A percentile compares a stretch with the other conserved stretches of the same genome.
These are phyloP conservation scores for Pollenia griseotomentosa DNA, from an alignment of 2,888 invertebrate species.

Conservation along the genomic window DNA sequence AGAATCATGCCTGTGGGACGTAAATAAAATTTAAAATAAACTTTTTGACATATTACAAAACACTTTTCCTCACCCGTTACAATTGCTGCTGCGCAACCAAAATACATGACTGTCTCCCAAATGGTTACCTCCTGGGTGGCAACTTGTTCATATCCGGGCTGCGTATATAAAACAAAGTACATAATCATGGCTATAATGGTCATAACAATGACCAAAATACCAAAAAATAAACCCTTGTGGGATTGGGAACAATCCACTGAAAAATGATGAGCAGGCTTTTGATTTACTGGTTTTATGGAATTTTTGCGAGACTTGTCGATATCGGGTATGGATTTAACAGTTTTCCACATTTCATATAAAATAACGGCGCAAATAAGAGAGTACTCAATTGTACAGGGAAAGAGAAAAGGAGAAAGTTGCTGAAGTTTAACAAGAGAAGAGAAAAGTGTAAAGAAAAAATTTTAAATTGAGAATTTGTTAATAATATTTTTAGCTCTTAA, in stretches of 20 bases:
- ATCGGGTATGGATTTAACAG: constrained; percentile 87
- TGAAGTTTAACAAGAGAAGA: not conserved
- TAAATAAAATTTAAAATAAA: not conserved
- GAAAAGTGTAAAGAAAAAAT: not conserved
- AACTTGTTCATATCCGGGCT: constrained; percentile 86
- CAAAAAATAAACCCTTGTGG: constrained; percentile 90
- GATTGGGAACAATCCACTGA: constrained; percentile 94
- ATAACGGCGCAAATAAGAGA: constrained; percentile 95
- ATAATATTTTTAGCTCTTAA: not conserved
- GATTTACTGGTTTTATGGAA: constrained; percentile 80
- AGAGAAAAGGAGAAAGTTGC: constrained; percentile 90
- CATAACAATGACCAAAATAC: constrained; percentile 91
- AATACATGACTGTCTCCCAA: constrained; percentile 90
- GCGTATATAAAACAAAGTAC: constrained; percentile 93
- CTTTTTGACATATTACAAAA: not conserved
- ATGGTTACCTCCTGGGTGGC: constrained; percentile 91
- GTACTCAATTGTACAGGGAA: constrained; percentile 95
- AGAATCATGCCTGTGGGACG: constrained; percentile 85
- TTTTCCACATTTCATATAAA: constrained; percentile 96
- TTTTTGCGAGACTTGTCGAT: constrained; percentile 85
- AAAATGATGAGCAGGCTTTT: constrained; percentile 87
- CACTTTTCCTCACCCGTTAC: constrained; percentile 82
- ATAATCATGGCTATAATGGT: constrained; percentile 94
- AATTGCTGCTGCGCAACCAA: constrained; percentile 87
- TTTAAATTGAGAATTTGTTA: not conserved